Percentiles rank a stretch among this genome's conserved stretches.
Conservation (phyloP, 2,113 vertebrate species). For the Ictalurus punctatus region DNA sequence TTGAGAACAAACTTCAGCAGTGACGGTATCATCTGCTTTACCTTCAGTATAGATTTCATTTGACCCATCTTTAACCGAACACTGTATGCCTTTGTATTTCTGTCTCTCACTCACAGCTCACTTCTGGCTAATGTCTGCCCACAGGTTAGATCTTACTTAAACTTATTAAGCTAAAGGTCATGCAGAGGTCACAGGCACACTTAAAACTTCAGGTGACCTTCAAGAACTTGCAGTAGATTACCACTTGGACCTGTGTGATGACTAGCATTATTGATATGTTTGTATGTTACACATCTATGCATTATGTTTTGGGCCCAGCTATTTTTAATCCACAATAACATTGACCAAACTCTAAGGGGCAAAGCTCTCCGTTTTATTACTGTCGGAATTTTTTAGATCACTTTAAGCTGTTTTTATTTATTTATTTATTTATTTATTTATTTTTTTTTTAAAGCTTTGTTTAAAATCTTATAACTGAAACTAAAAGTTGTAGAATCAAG, state of each 20-base stretch:
- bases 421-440: no score
- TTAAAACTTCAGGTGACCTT: slow-evolving; percentile 9
- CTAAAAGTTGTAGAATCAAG: neutral
- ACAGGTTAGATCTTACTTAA: slow-evolving; percentile 17
- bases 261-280: neutral
- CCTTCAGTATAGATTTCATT: slow-evolving; percentile 26
- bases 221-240: neutral
- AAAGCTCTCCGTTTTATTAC: neutral
- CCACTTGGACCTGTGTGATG: neutral
- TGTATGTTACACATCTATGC: neutral
- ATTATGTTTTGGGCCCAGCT: neutral
- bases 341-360: neutral
- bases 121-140: slow-evolving; percentile 37
- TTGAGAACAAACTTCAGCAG: slow-evolving; percentile 30
- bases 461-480: neutral
- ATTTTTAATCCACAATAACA: neutral
- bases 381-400: neutral
- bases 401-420: no score
- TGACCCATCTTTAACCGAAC: neutral
- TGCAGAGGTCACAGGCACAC: slow-evolving; percentile 24
- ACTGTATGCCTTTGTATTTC: neutral
- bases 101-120: neutral
- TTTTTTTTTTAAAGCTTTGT: neutral
- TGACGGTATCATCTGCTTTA: slow-evolving; percentile 36
- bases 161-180: slow-evolving; percentile 19